Percentiles rank a stretch among this genome's conserved stretches.
These are phyloP conservation scores for Mungos mungo DNA, from an alignment of 2,113 vertebrate species.

Conservation along the genomic window DNA sequence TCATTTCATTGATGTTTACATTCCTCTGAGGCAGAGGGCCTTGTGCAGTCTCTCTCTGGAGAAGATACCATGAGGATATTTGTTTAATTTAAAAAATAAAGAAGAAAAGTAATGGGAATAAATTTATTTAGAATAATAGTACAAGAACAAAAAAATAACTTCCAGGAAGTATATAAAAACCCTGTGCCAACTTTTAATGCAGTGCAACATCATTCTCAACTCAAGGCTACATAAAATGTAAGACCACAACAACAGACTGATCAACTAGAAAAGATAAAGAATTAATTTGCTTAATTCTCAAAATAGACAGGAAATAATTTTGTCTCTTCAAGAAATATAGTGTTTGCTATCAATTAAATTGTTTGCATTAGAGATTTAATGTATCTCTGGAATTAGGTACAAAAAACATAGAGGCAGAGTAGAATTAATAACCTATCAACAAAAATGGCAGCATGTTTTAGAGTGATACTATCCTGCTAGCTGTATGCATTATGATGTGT, in stretches of 20 bases:
- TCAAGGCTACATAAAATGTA: not conserved
- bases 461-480: not conserved
- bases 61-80: not conserved
- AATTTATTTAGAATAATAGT: not conserved
- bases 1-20: not conserved
- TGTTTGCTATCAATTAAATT: not conserved
- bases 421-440: not conserved
- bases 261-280: not conserved
- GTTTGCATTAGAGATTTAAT: not conserved
- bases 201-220: not conserved
- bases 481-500: not conserved
- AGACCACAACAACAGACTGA: not conserved
- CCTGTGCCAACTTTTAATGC: not conserved
- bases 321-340: not conserved
- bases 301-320: not conserved
- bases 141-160: not conserved
- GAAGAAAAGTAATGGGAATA: not conserved
- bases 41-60: not conserved
- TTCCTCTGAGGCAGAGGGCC: not conserved
- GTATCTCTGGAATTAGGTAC: not conserved
- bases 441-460: not conserved
- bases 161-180: not conserved
- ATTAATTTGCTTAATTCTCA: not conserved
- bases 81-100: not conserved
- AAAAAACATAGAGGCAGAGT: not conserved